Percentiles rank a stretch among this genome's conserved stretches.
phyloP scores from a whole-genome alignment of 2,888 invertebrate species.

The Peribatodes rhomboidaria region DNA sequence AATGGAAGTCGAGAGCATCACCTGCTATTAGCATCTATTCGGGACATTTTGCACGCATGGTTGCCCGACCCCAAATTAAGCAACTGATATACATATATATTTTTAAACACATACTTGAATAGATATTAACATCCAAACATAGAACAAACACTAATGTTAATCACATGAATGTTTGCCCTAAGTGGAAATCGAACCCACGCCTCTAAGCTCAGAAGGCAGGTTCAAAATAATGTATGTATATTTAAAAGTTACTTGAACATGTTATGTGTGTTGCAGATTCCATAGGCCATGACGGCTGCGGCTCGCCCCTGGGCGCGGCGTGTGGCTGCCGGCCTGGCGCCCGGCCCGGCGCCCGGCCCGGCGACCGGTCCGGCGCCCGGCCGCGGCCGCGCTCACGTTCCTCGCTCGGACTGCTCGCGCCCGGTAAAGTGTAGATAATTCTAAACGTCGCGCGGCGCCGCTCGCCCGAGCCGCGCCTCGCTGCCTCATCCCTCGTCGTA shows the following conservation, averaged over 20 bases:
- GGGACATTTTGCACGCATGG: too few relatives aligned
- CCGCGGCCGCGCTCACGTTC: slow-evolving; percentile 67
- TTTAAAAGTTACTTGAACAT: neutral
- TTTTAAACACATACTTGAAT: too few relatives aligned
- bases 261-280: slow-evolving; percentile 67
- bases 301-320: slow-evolving; percentile 57
- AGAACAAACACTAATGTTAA: too few relatives aligned
- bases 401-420: slow-evolving; percentile 71
- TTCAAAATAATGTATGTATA: too few relatives aligned
- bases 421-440: slow-evolving; percentile 82
- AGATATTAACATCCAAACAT: too few relatives aligned
- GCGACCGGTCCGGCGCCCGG: slow-evolving; percentile 35
- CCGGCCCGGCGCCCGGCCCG: slow-evolving; percentile 49
- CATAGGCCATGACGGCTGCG: slow-evolving; percentile 86
- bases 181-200: too few relatives aligned
- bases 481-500: slow-evolving; percentile 56
- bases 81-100: too few relatives aligned
- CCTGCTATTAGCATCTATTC: too few relatives aligned
- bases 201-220: too few relatives aligned
- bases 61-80: too few relatives aligned
- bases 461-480: neutral
- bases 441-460: slow-evolving; percentile 58
- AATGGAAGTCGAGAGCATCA: too few relatives aligned
- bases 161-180: too few relatives aligned
- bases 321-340: slow-evolving; percentile 11